phyloP scores from a whole-genome alignment of 2,888 invertebrate species.

The Acanthosepion lycidas region DNA sequence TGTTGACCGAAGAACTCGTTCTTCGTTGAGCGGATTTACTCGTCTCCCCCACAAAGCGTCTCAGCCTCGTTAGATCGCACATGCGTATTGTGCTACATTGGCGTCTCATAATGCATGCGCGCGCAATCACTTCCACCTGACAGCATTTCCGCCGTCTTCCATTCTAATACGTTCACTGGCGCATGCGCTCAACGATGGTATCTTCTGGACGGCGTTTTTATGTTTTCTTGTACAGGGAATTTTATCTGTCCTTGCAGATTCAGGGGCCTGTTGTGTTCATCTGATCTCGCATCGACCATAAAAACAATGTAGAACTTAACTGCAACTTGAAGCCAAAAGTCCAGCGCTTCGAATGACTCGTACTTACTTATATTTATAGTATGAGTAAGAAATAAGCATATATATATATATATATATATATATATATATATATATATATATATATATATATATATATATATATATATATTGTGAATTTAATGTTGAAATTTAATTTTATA shows the following conservation, averaged over 20 bases:
- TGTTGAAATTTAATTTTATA: no score
- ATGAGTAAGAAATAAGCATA: neutral
- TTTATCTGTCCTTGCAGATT: neutral
- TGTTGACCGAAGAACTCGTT: neutral
- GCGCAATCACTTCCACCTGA: neutral
- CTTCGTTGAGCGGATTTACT: neutral
- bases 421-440: no score
- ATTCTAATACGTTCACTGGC: neutral
- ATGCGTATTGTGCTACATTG: neutral
- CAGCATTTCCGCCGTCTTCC: neutral
- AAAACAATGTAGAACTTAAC: neutral
- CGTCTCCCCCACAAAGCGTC: neutral
- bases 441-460: no score
- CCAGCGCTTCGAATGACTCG: neutral
- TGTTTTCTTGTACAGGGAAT: neutral
- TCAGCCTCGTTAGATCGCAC: neutral
- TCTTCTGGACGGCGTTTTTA: neutral
- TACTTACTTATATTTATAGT: neutral
- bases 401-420: no score
- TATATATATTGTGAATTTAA: no score
- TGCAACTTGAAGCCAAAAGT: neutral
- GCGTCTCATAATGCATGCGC: neutral
- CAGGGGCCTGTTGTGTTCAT: neutral
- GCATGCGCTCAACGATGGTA: neutral
- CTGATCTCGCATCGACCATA: neutral